Base-by-base conservation (phyloP, 2,113 vertebrate species). In the Delphinapterus leucas region DNA sequence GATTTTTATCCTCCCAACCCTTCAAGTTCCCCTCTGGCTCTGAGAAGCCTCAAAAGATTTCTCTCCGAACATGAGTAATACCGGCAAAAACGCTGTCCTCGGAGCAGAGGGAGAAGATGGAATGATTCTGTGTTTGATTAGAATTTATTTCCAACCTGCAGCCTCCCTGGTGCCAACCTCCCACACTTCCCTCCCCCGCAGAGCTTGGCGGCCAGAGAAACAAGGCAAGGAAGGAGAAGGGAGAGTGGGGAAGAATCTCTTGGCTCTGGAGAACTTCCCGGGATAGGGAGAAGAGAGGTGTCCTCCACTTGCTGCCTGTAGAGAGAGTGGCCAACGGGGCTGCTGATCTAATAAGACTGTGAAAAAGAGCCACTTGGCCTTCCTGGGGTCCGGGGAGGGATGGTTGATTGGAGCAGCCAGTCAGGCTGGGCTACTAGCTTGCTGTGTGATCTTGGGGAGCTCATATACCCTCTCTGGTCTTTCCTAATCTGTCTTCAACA, bases 61-160 rank as follows among this genome's bases (percentile, higher is more conserved):
- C 88, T 96, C 63, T n/a, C 67, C 25, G 6, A 96, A 81, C 96
- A 26, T 97, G 93, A 97, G 96, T 98, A 98, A 97, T 97, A 94
- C 92, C 12, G 12, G 95, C 12, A 25, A 87, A 86, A 96, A 76
- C 2, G 6, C 91, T 28, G 80, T 79, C 96, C 94, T 95, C 4
- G 1, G 95, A 94, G 97, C 91, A 41, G 73, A 91, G 96, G 94
- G 95, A 96, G 96, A 93, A 88, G 95, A 87, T 3, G 3, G 88
- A 89, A 71, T n/a, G 93, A 95, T 97, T 93, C 82, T 92, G 95
- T 77, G 85, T 98, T 98, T 97, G 97, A 98, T 98, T 97, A 98
- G 97, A 97, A 77, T 97, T 98, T 90, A 97, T 97, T 97, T 98
- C 89, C 96, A 97, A 97, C 92, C 93, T 96, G 92, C 97, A 93